Base-by-base conservation (phyloP, 2,113 vertebrate species). In the Heterocephalus glaber region DNA sequence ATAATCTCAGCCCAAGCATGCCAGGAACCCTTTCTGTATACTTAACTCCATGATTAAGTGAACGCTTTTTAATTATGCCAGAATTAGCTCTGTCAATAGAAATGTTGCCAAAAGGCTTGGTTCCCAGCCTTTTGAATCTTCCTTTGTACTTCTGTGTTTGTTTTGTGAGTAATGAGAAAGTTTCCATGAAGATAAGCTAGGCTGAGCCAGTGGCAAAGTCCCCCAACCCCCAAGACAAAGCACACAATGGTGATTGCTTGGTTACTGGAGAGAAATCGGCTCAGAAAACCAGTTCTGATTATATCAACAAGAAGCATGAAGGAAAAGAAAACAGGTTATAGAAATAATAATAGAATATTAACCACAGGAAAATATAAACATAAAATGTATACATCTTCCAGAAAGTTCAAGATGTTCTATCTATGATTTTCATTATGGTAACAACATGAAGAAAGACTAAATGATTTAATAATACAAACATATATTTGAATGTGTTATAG, bases 41-140 rank as follows among this genome's bases (percentile, higher is more conserved):
- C 52, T 96, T 95, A 95, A 96, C 47, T 95, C 70, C 60, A 90
- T 61, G 88, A 97, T 96, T 95, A 96, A 95, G 86, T 87, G 92
- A 97, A 92, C 72, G 63, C 35, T 90, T 94, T 95, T 93, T 17
- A 92, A 96, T 96, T 92, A 96, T 95, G 60, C 44, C 95, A 95
- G 94, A 95, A 97, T 89, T 96, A 96, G 66, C 88, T 81, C 85
- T 94, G 86, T 94, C 90, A 88, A 70, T 96, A 92, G 93, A 94
- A 97, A 86, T 84, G 61, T 16, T 93, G 66, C 92, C 60, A 44
- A 89, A 4, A 95, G 87, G 77, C 77, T 95, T 2, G 0, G 17
- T 89, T 96, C 30, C 24, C 83, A 96, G 94, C 4, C 81, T 70
- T 96, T 84, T 94, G 88, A 95, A 95, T 83, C 95, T 92, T 92